These are phyloP conservation scores for Bombus polaris DNA, from an alignment of 1,140 invertebrate genomes.

Conservation along the genomic window DNA sequence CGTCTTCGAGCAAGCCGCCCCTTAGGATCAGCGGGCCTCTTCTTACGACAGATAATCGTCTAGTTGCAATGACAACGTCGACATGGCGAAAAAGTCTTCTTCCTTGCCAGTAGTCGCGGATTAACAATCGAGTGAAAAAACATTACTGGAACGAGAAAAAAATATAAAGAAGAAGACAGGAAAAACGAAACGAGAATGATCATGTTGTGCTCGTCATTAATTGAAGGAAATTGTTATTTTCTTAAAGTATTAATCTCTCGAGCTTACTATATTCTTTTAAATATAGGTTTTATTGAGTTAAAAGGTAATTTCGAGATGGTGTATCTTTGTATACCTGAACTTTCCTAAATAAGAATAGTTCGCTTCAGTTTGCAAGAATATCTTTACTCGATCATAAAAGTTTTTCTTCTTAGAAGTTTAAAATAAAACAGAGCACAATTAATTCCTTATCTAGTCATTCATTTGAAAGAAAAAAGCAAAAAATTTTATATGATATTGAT, in stretches of 20 bases:
- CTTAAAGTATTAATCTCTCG: not conserved
- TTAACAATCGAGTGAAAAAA: constrained; percentile 37
- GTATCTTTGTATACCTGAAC: not conserved
- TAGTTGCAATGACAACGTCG: constrained; percentile 53
- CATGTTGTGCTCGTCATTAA: constrained; percentile 23
- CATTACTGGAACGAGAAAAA: constrained; percentile 31
- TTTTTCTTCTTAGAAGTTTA: not conserved
- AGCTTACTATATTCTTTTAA: not conserved
- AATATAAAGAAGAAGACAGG: constrained; percentile 31
- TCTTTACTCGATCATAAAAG: not conserved
- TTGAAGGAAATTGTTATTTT: constrained; percentile 1
- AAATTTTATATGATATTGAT: not conserved
- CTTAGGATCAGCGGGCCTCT: constrained; percentile 55
- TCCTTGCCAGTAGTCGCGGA: constrained; percentile 51
- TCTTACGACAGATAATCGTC: constrained; percentile 54
- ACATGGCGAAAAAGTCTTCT: constrained; percentile 55
- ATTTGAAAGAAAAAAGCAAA: not conserved
- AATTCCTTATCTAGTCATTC: not conserved
- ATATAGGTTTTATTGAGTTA: not conserved
- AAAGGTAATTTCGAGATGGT: not conserved
- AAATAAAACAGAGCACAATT: constrained; percentile 3
- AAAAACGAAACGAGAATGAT: constrained; percentile 4
- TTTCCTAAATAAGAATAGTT: not conserved
- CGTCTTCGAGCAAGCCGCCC: constrained; percentile 59
- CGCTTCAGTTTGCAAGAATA: not conserved